Evolutionary conservation across 2,797 vertebrate genomes (phyloP).

Genomic region (Chloroceryle inda): DNA sequence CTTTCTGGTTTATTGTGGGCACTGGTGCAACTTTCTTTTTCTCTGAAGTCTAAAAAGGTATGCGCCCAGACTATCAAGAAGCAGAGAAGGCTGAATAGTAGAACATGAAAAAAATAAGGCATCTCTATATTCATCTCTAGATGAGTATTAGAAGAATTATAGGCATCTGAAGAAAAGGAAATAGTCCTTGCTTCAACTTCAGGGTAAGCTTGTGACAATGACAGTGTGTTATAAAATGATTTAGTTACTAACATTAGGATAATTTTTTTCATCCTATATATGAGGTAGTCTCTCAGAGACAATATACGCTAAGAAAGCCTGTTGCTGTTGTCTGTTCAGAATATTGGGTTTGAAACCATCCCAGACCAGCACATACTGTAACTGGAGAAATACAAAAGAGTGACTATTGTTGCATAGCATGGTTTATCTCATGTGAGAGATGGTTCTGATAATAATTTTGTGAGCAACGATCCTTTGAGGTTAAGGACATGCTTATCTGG

Average conservation of each 20-base stretch:
- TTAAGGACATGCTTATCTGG: neutral
- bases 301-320: neutral
- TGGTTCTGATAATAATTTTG: neutral
- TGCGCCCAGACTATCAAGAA: constrained; percentile 19
- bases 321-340: neutral
- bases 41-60: neutral
- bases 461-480: neutral
- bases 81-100: neutral
- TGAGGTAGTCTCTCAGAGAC: neutral
- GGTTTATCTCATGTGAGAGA: neutral
- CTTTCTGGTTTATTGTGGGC: constrained; percentile 46
- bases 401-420: neutral
- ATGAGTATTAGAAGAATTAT: neutral
- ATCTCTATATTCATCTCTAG: neutral
- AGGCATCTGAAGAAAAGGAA: neutral
- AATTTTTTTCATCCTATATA: neutral
- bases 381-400: neutral
- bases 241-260: neutral
- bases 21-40: constrained; percentile 46
- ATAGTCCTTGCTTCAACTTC: neutral
- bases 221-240: neutral
- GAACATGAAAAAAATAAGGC: neutral
- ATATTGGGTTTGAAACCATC: neutral
- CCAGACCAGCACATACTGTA: neutral
- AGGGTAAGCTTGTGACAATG: neutral